Conservation (phyloP, 30 jellyfish, hydroid and myxozoan genomes). For the Hydractinia echinata region DNA sequence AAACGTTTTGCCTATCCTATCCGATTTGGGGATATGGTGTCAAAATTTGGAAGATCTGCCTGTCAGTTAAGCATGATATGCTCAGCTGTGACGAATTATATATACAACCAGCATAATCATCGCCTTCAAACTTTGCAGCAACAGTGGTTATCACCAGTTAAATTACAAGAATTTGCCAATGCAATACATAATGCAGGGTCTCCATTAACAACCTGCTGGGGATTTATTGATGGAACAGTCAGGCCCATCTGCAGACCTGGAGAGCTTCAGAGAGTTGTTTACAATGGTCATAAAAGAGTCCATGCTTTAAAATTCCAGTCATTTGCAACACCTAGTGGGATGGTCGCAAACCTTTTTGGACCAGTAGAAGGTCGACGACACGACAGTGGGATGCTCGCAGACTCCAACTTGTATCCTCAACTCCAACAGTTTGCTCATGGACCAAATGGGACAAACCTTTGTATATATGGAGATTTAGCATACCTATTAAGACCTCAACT, state of each 20-base stretch:
- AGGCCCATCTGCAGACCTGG: conserved; percentile 78
- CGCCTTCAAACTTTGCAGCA: background rate
- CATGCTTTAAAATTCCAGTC: conserved; percentile 65
- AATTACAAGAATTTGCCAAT: conserved; percentile 35
- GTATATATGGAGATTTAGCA: conserved; percentile 57
- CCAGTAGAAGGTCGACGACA: conserved; percentile 35
- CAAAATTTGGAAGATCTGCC: background rate
- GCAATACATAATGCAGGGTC: conserved; percentile 42
- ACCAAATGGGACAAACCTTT: conserved; percentile 38
- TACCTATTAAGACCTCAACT: conserved; percentile 43
- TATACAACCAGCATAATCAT: conserved; percentile 8
- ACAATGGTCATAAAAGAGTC: conserved; percentile 79
- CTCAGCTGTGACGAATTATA: conserved; percentile 4
- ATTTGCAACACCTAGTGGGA: conserved; percentile 68
- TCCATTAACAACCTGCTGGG: conserved; percentile 49
- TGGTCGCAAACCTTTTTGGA: conserved; percentile 49
- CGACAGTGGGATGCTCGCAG: conserved; percentile 47
- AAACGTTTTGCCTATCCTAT: background rate
- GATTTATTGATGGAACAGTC: conserved; percentile 79
- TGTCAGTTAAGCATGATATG: background rate
- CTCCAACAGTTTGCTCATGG: conserved; percentile 20
- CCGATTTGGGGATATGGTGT: background rate
- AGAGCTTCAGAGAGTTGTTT: conserved; percentile 50
- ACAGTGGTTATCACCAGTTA: conserved; percentile 45
- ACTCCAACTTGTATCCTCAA: conserved; percentile 28